These are phyloP conservation scores for Amblyopsis hoosieri DNA, from an alignment of 2,797 vertebrate genomes.

Conservation along the genomic window DNA sequence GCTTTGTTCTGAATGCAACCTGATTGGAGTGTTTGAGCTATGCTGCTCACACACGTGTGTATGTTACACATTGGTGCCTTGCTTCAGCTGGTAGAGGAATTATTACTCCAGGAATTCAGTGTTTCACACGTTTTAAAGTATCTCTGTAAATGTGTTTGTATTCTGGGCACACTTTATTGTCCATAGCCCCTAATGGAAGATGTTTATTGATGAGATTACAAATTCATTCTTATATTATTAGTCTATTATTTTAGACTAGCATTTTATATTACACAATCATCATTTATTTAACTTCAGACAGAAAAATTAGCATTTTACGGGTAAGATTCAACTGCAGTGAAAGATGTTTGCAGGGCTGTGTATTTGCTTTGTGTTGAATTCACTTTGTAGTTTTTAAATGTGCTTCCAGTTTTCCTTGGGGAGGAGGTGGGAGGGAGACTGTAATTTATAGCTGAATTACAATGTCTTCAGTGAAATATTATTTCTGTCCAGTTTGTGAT, in stretches of 20 bases:
- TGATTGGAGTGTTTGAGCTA: conserved; percentile 58
- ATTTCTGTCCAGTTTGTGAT: conserved; percentile 25
- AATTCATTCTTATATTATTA: not conserved
- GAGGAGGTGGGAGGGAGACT: conserved; percentile 17
- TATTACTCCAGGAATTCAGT: conserved; percentile 42
- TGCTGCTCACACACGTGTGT: conserved; percentile 4
- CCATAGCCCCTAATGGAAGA: not conserved
- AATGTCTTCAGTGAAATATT: conserved; percentile 39
- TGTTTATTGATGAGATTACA: not conserved
- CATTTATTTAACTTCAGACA: too few relatives aligned
- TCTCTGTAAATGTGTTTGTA: not conserved
- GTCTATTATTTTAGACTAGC: not conserved
- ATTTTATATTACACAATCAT: not conserved
- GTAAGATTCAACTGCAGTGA: too few relatives aligned
- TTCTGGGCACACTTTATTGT: not conserved
- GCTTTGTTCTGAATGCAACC: conserved; percentile 49
- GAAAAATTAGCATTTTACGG: conserved; percentile 6
- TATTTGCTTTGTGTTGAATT: conserved; percentile 24
- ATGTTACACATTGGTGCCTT: conserved; percentile 23
- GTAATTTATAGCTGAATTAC: conserved; percentile 56
- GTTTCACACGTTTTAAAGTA: conserved; percentile 11
- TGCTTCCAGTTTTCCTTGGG: conserved; percentile 46
- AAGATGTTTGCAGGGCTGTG: too few relatives aligned
- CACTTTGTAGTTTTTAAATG: conserved; percentile 59
- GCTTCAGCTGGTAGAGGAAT: conserved; percentile 32